Evolutionary conservation across 2,113 vertebrate species (phyloP).

Genomic region (Pan troglodytes): DNA sequence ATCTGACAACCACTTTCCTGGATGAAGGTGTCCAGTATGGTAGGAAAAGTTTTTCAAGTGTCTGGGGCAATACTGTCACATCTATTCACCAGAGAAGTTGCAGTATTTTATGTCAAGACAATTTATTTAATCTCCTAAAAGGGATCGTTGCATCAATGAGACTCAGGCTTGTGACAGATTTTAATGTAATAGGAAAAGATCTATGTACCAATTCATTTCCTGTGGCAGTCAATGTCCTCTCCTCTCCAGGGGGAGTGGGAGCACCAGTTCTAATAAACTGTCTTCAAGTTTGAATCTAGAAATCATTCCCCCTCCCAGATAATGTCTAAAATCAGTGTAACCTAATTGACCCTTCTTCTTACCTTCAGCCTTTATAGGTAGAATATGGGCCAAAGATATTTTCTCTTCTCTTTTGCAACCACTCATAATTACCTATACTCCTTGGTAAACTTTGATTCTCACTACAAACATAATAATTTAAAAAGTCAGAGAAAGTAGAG

Average conservation of each 20-base stretch:
- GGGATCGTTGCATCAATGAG: not conserved
- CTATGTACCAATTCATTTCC: conserved; percentile 61
- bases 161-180: conserved; percentile 57
- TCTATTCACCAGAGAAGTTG: not conserved
- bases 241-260: not conserved
- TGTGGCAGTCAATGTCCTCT: conserved; percentile 19
- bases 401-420: conserved; percentile 21
- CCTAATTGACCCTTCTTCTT: not conserved
- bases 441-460: not conserved
- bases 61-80: not conserved
- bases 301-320: not conserved
- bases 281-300: not conserved
- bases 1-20: not conserved
- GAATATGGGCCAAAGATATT: not conserved
- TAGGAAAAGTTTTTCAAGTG: not conserved
- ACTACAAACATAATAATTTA: not conserved
- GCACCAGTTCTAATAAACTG: not conserved
- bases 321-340: not conserved
- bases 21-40: not conserved
- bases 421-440: not conserved
- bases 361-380: not conserved
- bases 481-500: not conserved
- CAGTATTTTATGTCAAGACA: conserved; percentile 9
- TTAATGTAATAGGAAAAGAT: conserved; percentile 49
- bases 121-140: conserved; percentile 54